Conservation (phyloP, 1,140 invertebrate species). For the Scaptomyza pallida region DNA sequence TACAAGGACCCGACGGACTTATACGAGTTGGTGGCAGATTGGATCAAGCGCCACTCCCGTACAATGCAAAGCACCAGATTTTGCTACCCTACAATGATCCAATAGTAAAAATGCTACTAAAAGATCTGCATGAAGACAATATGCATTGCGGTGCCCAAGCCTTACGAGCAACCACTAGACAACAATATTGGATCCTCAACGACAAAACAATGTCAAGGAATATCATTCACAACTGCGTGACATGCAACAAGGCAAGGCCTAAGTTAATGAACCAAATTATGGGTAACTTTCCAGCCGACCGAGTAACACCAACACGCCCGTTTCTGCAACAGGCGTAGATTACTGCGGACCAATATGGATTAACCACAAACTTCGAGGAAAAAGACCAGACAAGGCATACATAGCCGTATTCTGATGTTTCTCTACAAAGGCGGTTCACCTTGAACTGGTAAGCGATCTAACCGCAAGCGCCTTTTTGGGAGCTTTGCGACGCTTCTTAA, state of each 20-base stretch:
- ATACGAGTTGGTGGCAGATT: too few relatives aligned
- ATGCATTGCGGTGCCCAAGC: too few relatives aligned
- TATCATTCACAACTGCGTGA: too few relatives aligned
- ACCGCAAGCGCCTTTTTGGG: not conserved
- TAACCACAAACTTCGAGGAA: slow-evolving; percentile 7
- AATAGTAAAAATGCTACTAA: too few relatives aligned
- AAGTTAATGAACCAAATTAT: slow-evolving; percentile 4
- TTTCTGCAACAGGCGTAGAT: slow-evolving; percentile 50
- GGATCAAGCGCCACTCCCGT: too few relatives aligned
- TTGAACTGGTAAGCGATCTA: slow-evolving; percentile 48
- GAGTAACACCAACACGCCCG: not conserved
- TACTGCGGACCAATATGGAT: slow-evolving; percentile 74
- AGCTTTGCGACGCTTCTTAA: too few relatives aligned
- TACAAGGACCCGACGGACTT: slow-evolving; percentile 51
- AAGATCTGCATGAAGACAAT: too few relatives aligned
- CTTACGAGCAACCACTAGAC: slow-evolving; percentile 1
- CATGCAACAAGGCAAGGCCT: too few relatives aligned
- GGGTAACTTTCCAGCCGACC: slow-evolving; percentile 14
- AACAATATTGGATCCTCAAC: too few relatives aligned
- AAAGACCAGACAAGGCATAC: slow-evolving; percentile 34
- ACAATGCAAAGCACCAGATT: too few relatives aligned
- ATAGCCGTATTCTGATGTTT: slow-evolving; percentile 61
- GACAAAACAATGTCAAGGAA: too few relatives aligned
- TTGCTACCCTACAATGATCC: too few relatives aligned
- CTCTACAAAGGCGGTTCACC: slow-evolving; percentile 58